Base-by-base conservation (phyloP, 2,888 invertebrate species). In the Ceriagrion tenellum region DNA sequence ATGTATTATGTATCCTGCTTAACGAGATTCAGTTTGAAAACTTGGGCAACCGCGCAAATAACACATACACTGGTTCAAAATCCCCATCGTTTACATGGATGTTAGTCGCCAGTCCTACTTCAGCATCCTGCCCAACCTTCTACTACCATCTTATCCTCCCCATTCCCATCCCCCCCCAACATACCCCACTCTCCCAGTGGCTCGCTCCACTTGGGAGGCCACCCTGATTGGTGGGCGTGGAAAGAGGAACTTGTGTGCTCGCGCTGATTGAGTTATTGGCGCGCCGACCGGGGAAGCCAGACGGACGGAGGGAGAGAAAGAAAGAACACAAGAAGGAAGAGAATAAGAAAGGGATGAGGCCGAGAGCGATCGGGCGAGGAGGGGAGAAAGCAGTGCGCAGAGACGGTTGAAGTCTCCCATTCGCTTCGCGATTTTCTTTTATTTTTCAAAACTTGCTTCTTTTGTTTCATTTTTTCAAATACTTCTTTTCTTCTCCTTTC, bases 251-350 rank as follows among this genome's bases (percentile, higher is more conserved):
- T 69, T 81, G 81, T 81, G 81, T 59, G 69, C 47, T 93, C 59
- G 47, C 93, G 74, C 69, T 69, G 93, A 93, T 93, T 93, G 93
- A 93, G 93, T 93, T 93, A 93, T 93, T 93, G 93, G 93, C 55
- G 89, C 89, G n/a, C 89, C 26, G 89, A 55, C 47, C 12, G 6
- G 40, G n/a, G 93, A 69, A 93, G 93, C 40, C 47, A 47, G 47
- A 47, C 47, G 47, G 2, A 47, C 47, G 47, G 2, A 4, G 2
- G 47, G 47, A 47, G 47, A 47, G 91, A 12, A 63, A 35, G 47
- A 47, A 8, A 47, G 59, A 35, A 35, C 26, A n/a, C 59, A 40
- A 91, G 59, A 30, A 59, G 56, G 40, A 23, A 63, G 16, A 23
- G 91, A 26, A 20, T 30, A 56, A 56, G 90, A 90, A 2, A 8